Evolutionary conservation across 2,113 vertebrate species (phyloP), one percentile per base, ranked within the genome.

Genomic region (Phrynocephalus versicolor): DNA sequence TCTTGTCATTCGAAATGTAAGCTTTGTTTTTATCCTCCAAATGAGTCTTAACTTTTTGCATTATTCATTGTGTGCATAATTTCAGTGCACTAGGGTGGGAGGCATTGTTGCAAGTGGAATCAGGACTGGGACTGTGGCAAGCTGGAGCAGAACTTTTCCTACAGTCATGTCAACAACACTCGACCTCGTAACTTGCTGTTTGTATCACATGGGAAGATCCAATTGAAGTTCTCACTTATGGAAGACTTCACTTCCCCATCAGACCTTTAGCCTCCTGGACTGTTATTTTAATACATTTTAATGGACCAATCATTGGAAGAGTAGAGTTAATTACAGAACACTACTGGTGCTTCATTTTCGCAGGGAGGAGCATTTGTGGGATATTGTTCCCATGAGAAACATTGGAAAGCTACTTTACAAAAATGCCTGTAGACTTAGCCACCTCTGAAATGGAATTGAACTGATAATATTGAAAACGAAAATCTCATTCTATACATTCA

Each of bases 401-500:
- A 60, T 90, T 57, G 0, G 0, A 27, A 75, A 10, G 6, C 81
- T 87, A 23, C 18, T 23, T 64, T 13, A 8, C 27, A 62, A 13
- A 25, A 45, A 84, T 75, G 39, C 39, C 60, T 76, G 14, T 21
- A 51, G 39, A 27, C 12, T 75, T 75, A 16, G 51, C 19, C 58
- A 76, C 21, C 41, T 84, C 62, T 55, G 18, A 51, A 84, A 55
- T 55, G 55, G 3, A 73, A 82, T 57, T 1, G 0, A 45, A 25
- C 37, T 62, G 30, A 72, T 13, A 41, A 0, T 0, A n/a, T 33
- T 9, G 5, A 75, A 70, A 84, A 82, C 14, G 7, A 87, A 12
- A n/a, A 64, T 51, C 69, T 76, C 30, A 70, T 87, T 79, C 41
- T 12, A 39, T 62, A 14, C 79, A 76, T 82, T 83, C 2, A 3